Base-by-base conservation (phyloP, 2,113 vertebrate species). In the Amphiprion ocellaris region DNA sequence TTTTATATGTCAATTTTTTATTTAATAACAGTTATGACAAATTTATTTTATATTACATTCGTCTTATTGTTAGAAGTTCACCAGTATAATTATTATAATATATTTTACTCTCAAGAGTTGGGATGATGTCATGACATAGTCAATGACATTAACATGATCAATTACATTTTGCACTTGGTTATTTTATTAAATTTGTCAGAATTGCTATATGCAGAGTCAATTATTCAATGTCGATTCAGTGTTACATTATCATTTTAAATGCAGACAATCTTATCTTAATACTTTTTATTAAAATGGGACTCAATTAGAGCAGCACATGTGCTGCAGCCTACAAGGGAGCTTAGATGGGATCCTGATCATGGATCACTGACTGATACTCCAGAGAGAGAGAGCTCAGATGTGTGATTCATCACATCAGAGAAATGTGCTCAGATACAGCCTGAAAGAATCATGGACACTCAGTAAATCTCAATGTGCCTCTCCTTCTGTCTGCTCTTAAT, bases 361-460 rank as follows among this genome's bases (percentile, higher is more conserved):
- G 56, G 66, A 72, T 83, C 71, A 82, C 72, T 72, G 74, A 23
- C 71, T 67, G 71, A 73, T 62, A 23, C 63, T 69, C 56, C 47
- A 49, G 47, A 82, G 75, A 47, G 63, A 49, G 47, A 47, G 55
- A 41, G 69, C 69, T 66, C 74, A 73, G 56, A 79, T 47, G 69
- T 77, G 23, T 72, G 72, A 83, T 74, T 85, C 55, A 78, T 81
- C 58, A 71, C 24, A 75, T 86, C 62, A 81, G 30, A 73, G 49
- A 81, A 68, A 49, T 66, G 28, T 54, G 28, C 66, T 74, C 50
- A 65, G 68, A 82, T 77, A 44, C 16, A 78, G 87, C 47, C 50
- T 4, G n/a, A 52, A 47, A 76, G 68, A 59, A 68, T 71, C 55
- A 46, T 14, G 1, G 69, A 72, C 70, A 69, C n/a, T 44, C 44